Evolutionary conservation across 2,797 vertebrate species (phyloP).

Genomic region (Syngnathus rostellatus): DNA sequence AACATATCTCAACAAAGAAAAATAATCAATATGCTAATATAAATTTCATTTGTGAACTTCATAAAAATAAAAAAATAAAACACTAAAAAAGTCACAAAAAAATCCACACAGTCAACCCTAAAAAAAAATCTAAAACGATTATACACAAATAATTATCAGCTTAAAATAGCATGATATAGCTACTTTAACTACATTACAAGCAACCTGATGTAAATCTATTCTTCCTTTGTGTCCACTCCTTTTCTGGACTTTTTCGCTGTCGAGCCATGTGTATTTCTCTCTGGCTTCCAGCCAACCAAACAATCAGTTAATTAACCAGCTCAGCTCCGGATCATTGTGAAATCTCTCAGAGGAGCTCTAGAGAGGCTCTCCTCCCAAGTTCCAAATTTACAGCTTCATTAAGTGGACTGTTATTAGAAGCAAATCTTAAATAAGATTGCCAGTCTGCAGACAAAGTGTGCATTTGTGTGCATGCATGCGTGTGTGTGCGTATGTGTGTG

Average conservation of each 20-base stretch:
- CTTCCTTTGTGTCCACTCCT: not conserved
- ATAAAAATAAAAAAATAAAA: too few relatives aligned
- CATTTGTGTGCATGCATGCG: conserved; percentile 22
- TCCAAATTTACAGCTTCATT: conserved; percentile 76
- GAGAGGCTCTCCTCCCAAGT: conserved; percentile 63
- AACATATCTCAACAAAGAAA: too few relatives aligned
- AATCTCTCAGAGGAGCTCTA: conserved; percentile 67
- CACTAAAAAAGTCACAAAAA: too few relatives aligned
- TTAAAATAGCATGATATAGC: too few relatives aligned
- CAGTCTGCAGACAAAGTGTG: conserved; percentile 31
- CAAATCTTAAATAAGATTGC: conserved; percentile 69
- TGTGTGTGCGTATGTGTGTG: conserved; percentile 19
- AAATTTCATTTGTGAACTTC: too few relatives aligned
- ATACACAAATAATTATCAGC: too few relatives aligned
- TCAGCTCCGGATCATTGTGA: conserved; percentile 66
- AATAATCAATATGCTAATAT: too few relatives aligned
- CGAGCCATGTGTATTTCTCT: not conserved
- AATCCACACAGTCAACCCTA: too few relatives aligned
- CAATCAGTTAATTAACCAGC: conserved; percentile 78
- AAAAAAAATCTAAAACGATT: too few relatives aligned
- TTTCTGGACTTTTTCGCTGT: not conserved
- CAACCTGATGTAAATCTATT: too few relatives aligned
- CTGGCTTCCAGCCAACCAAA: conserved; percentile 70
- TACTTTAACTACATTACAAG: too few relatives aligned
- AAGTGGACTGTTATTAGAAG: conserved; percentile 69